Percentiles rank a stretch among this genome's conserved stretches.
Conservation (phyloP, 2,888 invertebrate species). For the Rotaria magnacalcarata region DNA sequence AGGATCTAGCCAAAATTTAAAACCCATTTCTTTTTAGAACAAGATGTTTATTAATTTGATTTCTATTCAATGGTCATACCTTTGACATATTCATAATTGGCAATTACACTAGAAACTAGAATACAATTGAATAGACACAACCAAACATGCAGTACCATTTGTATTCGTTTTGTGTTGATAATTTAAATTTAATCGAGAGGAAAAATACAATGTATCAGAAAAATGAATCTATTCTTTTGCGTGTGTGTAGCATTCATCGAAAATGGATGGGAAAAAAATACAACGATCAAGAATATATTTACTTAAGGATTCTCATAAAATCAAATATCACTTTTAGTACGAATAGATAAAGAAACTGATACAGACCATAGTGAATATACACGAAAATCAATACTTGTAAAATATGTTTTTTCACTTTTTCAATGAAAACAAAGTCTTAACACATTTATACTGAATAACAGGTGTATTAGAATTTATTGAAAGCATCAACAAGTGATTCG, state of each 20-base stretch:
- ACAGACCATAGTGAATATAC: too few species aligned
- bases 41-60: not conserved
- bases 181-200: not conserved
- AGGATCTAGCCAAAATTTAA: not conserved
- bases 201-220: not conserved
- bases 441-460: too few species aligned
- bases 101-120: not conserved
- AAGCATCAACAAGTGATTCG: too few species aligned
- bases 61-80: not conserved
- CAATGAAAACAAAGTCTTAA: too few species aligned
- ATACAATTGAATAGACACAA: not conserved
- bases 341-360: not conserved
- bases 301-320: not conserved
- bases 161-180: not conserved
- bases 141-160: not conserved
- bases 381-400: too few species aligned
- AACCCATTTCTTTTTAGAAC: not conserved
- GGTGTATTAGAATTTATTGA: too few species aligned
- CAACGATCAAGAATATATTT: not conserved
- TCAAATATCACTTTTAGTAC: not conserved
- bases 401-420: too few species aligned
- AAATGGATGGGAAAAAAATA: not conserved
- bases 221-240: not conserved
- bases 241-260: not conserved
- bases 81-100: not conserved